A percentile compares a stretch with the other conserved stretches of the same genome.
Evolutionary conservation across 2,113 vertebrate genomes (phyloP).

Genomic region (Sylvilagus bachmani): DNA sequence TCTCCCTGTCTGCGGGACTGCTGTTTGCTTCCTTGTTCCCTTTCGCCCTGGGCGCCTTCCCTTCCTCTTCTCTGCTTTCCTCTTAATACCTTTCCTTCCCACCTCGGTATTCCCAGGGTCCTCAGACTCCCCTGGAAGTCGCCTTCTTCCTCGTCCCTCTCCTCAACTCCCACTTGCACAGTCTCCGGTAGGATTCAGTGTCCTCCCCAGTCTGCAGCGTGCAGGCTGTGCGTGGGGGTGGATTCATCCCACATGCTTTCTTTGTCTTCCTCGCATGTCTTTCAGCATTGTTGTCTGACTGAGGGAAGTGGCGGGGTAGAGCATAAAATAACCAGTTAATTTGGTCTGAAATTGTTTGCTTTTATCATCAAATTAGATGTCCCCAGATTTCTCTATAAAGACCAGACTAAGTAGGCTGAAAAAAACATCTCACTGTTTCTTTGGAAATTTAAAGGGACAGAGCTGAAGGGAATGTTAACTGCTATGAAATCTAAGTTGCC

Average conservation of each 20-base stretch:
- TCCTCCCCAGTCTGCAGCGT: neutral
- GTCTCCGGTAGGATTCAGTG: neutral
- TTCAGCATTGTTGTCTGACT: neutral
- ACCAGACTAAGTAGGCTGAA: constrained; percentile 24
- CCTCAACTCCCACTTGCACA: neutral
- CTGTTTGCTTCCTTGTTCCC: neutral
- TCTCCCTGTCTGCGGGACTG: neutral
- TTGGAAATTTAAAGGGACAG: constrained; percentile 60
- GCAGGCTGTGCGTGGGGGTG: neutral
- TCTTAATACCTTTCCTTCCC: neutral
- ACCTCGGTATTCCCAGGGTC: neutral
- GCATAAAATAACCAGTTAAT: neutral
- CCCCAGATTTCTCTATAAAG: constrained; percentile 58
- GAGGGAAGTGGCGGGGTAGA: neutral
- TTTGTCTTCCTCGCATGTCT: neutral
- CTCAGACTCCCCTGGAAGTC: neutral
- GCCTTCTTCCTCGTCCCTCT: neutral
- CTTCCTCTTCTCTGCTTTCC: neutral
- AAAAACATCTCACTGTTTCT: constrained; percentile 9
- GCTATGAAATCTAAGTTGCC: neutral
- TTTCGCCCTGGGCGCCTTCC: neutral
- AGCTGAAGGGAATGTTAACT: constrained; percentile 40
- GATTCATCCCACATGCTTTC: neutral
- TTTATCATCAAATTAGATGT: constrained; percentile 64
- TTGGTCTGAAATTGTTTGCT: constrained; percentile 40